Percentiles rank a stretch among this genome's conserved stretches.
Evolutionary conservation across 2,888 invertebrate species (phyloP).

Genomic region (Eugnorisma glareosa): DNA sequence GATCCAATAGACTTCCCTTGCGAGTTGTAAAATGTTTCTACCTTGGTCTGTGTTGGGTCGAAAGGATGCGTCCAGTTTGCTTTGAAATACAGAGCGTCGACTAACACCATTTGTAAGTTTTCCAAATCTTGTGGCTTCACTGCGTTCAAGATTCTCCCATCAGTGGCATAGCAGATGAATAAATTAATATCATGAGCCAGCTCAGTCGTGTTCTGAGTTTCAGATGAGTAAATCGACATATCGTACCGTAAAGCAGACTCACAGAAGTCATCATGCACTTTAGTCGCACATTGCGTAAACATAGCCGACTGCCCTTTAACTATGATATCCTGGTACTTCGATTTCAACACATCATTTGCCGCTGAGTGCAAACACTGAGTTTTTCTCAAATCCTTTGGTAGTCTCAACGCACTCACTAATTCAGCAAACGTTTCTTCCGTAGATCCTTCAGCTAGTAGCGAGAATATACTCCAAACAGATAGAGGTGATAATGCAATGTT

Average conservation of each 20-base stretch:
- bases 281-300: constrained; percentile 79
- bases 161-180: constrained; percentile 92
- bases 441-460: constrained; percentile 85
- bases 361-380: constrained; percentile 82
- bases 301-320: constrained; percentile 81
- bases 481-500: constrained; percentile 85
- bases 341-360: constrained; percentile 76
- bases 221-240: constrained; percentile 89
- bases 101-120: constrained; percentile 90
- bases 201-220: constrained; percentile 88
- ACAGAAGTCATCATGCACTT: constrained; percentile 84
- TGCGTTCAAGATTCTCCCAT: constrained; percentile 92
- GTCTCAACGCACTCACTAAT: constrained; percentile 77
- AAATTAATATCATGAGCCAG: constrained; percentile 92
- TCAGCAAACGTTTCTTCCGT: constrained; percentile 84
- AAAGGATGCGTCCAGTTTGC: constrained; percentile 93
- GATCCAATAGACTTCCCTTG: constrained; percentile 88
- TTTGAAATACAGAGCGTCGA: constrained; percentile 93
- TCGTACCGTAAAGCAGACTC: constrained; percentile 85
- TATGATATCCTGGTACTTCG: constrained; percentile 77
- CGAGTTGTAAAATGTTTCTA: constrained; percentile 91
- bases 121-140: constrained; percentile 87
- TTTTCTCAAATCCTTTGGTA: constrained; percentile 80
- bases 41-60: constrained; percentile 89
- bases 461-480: constrained; percentile 86